Evolutionary conservation across 2,888 invertebrate genomes (phyloP).

Genomic region (Conistra vaccinii): DNA sequence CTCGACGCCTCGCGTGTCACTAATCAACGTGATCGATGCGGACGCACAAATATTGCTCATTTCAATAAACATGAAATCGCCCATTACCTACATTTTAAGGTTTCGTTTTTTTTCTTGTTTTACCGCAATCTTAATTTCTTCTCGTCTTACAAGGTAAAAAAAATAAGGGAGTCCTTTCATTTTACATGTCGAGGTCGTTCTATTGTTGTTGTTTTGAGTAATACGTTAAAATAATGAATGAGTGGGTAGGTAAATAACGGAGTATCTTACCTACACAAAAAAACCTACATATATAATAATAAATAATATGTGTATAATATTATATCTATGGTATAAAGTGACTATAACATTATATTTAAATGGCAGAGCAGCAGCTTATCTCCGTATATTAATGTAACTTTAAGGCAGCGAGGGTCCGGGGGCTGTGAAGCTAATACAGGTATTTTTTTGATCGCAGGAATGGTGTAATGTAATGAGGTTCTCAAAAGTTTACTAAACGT

Average conservation of each 20-base stretch:
- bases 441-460: background rate
- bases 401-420: background rate
- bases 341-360: slow-evolving; percentile 9
- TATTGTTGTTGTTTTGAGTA: slow-evolving; percentile 25
- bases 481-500: background rate
- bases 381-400: background rate
- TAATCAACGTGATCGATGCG: slow-evolving; percentile 71
- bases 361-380: background rate
- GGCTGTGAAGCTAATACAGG: background rate
- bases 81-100: slow-evolving; percentile 49
- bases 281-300: background rate
- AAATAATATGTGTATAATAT: background rate
- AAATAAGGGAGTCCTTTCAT: slow-evolving; percentile 21
- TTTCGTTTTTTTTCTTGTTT: slow-evolving; percentile 39
- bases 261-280: slow-evolving; percentile 1
- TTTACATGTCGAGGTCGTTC: slow-evolving; percentile 16
- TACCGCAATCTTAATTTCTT: slow-evolving; percentile 49
- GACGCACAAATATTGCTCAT: slow-evolving; percentile 69
- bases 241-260: background rate
- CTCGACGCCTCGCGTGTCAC: slow-evolving; percentile 64
- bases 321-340: background rate
- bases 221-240: slow-evolving; percentile 13
- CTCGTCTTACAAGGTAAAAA: slow-evolving; percentile 26
- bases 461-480: background rate
- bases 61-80: slow-evolving; percentile 63